phyloP scores from a whole-genome alignment of 2,113 vertebrate species.

The Phodopus roborovskii region DNA sequence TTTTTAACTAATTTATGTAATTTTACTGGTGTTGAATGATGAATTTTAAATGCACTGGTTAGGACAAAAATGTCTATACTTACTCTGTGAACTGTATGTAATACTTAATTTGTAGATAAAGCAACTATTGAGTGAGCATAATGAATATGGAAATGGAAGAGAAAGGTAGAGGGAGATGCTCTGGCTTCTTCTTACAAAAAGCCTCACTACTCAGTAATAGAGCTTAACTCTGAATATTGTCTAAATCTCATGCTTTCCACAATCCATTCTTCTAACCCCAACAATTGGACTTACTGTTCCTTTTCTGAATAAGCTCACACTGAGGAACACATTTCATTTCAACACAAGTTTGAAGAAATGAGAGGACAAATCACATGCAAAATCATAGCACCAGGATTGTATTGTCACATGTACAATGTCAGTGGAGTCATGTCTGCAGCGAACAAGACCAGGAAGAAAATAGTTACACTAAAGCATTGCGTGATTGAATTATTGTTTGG shows the following conservation, averaged over 20 bases:
- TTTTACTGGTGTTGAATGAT: conserved; percentile 3
- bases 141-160: too few species aligned
- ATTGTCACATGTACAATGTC: not conserved
- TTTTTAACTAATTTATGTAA: not conserved
- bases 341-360: not conserved
- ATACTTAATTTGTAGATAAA: not conserved
- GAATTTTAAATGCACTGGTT: not conserved
- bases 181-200: not conserved
- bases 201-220: not conserved
- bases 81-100: not conserved
- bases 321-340: too few species aligned
- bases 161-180: too few species aligned
- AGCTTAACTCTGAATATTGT: not conserved
- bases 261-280: not conserved
- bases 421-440: not conserved
- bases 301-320: too few species aligned
- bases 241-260: too few species aligned
- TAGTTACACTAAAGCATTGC: not conserved
- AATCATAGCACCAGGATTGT: not conserved
- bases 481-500: not conserved
- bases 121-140: not conserved
- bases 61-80: not conserved
- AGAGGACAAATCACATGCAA: not conserved
- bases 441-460: conserved; percentile 14
- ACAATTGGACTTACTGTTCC: not conserved